Conservation (phyloP, 35 echinoderm and acorn worm species). For the Ophiothrix spiculata region DNA sequence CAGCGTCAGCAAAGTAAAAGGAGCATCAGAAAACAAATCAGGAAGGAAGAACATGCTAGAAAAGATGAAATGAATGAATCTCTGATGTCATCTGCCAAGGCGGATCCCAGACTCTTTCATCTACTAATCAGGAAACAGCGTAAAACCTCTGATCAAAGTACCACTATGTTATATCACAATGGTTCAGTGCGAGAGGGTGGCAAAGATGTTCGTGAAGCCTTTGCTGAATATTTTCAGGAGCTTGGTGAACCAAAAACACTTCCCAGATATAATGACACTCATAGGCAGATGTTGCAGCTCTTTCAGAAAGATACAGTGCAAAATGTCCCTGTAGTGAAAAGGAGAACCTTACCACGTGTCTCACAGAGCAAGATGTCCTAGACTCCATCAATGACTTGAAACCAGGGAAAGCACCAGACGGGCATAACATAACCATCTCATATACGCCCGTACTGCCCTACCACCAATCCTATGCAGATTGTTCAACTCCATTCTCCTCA, state of each 20-base stretch:
- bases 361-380: neutral
- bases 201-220: neutral
- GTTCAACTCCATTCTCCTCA: neutral
- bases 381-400: neutral
- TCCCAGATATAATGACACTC: neutral
- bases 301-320: neutral
- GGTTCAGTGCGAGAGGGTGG: neutral
- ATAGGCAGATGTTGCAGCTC: neutral
- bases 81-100: neutral
- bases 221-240: neutral
- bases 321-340: neutral
- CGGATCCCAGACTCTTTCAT: neutral
- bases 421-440: neutral
- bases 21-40: neutral
- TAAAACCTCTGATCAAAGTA: neutral
- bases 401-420: neutral
- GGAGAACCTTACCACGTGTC: neutral
- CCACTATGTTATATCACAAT: neutral
- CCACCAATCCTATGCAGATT: neutral
- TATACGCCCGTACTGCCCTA: neutral
- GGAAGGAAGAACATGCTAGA: neutral
- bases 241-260: neutral
- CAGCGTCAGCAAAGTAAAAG: neutral
- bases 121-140: neutral
- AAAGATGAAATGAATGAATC: neutral